phyloP scores from a whole-genome alignment of 2,113 vertebrate genomes.

The Dicaeum eximium region DNA sequence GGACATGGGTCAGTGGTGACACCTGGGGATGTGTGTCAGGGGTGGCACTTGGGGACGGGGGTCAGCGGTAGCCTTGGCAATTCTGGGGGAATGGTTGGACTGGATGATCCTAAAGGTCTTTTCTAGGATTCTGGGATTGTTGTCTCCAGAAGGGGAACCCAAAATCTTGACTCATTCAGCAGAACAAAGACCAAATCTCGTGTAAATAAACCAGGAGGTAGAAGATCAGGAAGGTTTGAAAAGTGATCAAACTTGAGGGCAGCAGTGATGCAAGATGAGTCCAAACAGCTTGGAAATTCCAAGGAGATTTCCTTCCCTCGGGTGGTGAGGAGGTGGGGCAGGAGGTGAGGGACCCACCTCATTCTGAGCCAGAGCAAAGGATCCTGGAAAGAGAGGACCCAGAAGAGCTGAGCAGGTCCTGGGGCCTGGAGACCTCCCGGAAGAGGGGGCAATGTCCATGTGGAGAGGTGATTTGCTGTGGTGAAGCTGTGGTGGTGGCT shows the following conservation, averaged over 20 bases:
- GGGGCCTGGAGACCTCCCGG: neutral
- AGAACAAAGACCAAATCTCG: neutral
- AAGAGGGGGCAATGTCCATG: fast-evolving
- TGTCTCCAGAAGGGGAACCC: neutral
- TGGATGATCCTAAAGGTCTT: neutral
- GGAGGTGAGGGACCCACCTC: neutral
- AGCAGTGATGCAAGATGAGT: neutral
- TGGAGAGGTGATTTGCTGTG: neutral
- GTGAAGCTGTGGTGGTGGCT: neutral
- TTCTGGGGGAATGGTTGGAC: fast-evolving
- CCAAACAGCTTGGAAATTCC: neutral
- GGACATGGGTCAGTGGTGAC: neutral
- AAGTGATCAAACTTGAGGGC: neutral
- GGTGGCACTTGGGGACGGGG: neutral
- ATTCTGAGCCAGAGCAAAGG: neutral
- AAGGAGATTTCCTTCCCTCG: neutral
- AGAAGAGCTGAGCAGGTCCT: neutral
- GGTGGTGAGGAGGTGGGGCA: neutral
- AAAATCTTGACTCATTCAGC: neutral
- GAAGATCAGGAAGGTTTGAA: neutral
- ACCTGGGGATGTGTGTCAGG: neutral
- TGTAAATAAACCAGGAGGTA: neutral
- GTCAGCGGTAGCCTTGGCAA: neutral
- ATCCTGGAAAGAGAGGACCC: neutral
- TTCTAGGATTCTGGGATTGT: neutral